Evolutionary conservation across 2,888 invertebrate genomes (phyloP), one percentile per base, ranked within the genome.

Genomic region (Octonoba sinensis): DNA sequence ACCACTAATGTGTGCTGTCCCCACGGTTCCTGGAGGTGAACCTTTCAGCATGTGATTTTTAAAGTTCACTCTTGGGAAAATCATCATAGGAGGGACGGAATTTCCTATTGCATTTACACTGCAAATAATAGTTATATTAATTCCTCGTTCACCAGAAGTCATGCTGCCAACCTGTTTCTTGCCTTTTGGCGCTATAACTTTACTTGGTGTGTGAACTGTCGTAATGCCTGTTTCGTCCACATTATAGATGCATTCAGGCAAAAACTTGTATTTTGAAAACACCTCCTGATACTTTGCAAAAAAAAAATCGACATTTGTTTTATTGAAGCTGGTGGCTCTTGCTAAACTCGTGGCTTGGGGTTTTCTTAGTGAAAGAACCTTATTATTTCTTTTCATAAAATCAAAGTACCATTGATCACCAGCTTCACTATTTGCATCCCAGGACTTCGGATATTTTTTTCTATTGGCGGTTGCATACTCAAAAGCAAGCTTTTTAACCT

Each of bases 21-120:
- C 91, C 93, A 91, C 87, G 92, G 92, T n/a, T 87, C 88, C 88
- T 93, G 93, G 36, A 92, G 91, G 56, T 89, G 89, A 24, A 89
- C 88, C 0, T 93, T 93, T 0, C 93, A 94, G 6, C 93, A 93
- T 1, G 90, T 89, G 1, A 44, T 86, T 79, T 64, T 92, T 92
- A 87, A 92, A 92, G 1, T 89, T 91, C 59, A 86, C 85, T 16
- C 87, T 83, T 1, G 88, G 88, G 85, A 88, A 88, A 13, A 88
- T 83, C n/a, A 89, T 85, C 57, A 87, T 86, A 6, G 89, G 89
- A 36, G 88, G 87, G 72, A 88, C 83, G 22, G 82, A 83, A 77
- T 86, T 87, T 49, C 89, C 89, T 79, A 79, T 82, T 15, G 89
- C 88, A 85, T 86, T 87, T 69, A 88, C 87, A 49, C 86, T 86